These are phyloP conservation scores for Channa maculata DNA, from an alignment of 2,113 vertebrate species.

Conservation along the genomic window DNA sequence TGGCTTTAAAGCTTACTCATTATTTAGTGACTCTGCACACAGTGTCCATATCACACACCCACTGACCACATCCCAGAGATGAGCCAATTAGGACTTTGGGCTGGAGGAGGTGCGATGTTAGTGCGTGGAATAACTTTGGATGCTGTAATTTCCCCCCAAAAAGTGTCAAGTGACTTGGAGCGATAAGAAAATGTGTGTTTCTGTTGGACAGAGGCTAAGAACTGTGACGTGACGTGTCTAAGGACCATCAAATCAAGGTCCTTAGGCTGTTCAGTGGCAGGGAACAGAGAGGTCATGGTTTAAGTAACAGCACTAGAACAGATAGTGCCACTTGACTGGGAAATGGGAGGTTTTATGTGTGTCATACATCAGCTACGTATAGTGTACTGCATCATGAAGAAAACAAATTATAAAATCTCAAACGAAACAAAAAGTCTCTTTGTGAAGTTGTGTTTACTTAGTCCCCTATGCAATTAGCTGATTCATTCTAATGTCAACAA, in stretches of 20 bases:
- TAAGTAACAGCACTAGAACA: conserved; percentile 38
- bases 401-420: too few relatives aligned
- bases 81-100: conserved; percentile 25
- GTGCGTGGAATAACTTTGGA: conserved; percentile 29
- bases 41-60: conserved; percentile 71
- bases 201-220: conserved; percentile 3
- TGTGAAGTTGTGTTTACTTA: neutral
- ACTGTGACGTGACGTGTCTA: conserved; percentile 41
- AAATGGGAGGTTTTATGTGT: conserved; percentile 33
- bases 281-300: conserved; percentile 53
- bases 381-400: too few relatives aligned
- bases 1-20: conserved; percentile 74
- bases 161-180: conserved; percentile 37
- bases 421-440: neutral
- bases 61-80: conserved; percentile 62
- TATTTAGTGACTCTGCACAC: conserved; percentile 45
- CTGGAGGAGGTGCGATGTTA: conserved; percentile 46
- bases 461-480: neutral
- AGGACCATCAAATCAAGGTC: conserved; percentile 36
- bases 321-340: conserved; percentile 33
- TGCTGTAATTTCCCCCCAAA: conserved; percentile 21
- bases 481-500: neutral
- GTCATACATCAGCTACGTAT: too few relatives aligned
- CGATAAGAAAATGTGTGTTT: conserved; percentile 53
- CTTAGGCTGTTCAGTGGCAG: conserved; percentile 59